Base-by-base conservation (phyloP, 1,140 invertebrate species). In the Phenacoccus solenopsis region DNA sequence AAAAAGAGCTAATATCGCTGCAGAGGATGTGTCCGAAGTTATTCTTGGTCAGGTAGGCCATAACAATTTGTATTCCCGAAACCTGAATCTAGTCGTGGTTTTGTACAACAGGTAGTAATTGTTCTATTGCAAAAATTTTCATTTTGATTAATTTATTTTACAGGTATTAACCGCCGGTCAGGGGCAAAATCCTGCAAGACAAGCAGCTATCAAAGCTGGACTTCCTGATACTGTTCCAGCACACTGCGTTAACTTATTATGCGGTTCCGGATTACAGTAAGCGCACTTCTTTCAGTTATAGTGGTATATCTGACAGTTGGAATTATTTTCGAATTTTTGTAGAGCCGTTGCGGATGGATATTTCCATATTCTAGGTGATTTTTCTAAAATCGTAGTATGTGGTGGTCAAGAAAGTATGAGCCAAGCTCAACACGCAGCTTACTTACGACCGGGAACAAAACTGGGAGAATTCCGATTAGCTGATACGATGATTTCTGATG, bases 391-490 rank as follows among this genome's bases (percentile, higher is more conserved):
- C 68, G 84, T 93, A 3, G 82, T 94, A 56, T 87, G 87, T 75
- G 91, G 91, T 32, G 93, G 93, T 0, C 89, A 92, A 80, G 93
- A 95, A 80, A 89, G 79, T 74, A 95, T 95, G 93, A 90, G 88
- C 72, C 82, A 85, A 77, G 84, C 90, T 5, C 88, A 87, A 7
- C 92, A 95, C 79, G 82, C 82, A 25, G 79, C 86, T 64, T 78
- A 85, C 72, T 73, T 93, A 69, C 82, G 92, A 71, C 77, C 79
- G 73, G 87, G 87, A 32, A 74, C 84, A 0, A 92, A 90, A 80
- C 81, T 92, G 79, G 91, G 91, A 22, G 77, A 87, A 76, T 78
- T 79, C 10, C 79, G 79, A 57, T 74, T 94, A 70, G 73, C 81
- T 13, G 92, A 94, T 78, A 85, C 87, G 0, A 84, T 93, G 82